Percentiles rank a stretch among this genome's conserved stretches.
Evolutionary conservation across 2,888 invertebrate species (phyloP).

Genomic region (Drosophila borealis): DNA sequence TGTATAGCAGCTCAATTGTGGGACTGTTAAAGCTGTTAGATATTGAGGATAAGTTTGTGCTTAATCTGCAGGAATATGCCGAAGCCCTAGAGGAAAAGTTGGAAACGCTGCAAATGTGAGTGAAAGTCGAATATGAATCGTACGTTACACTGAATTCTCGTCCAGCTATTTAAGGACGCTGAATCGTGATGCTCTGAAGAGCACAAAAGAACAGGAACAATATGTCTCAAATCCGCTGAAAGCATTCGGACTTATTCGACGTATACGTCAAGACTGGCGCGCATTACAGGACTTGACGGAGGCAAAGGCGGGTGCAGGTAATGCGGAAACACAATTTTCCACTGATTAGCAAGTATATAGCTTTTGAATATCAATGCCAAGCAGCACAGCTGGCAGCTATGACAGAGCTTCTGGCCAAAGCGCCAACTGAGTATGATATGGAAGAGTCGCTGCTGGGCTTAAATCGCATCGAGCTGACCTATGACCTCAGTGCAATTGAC

Average conservation of each 20-base stretch:
- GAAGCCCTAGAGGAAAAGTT: slow-evolving; percentile 43
- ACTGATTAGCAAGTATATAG: neutral
- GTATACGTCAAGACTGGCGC: slow-evolving; percentile 58
- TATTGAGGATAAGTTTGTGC: slow-evolving; percentile 46
- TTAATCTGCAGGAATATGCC: slow-evolving; percentile 24
- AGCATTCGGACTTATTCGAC: slow-evolving; percentile 49
- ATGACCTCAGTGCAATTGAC: slow-evolving; percentile 41
- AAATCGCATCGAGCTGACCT: slow-evolving; percentile 50
- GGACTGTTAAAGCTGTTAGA: slow-evolving; percentile 34
- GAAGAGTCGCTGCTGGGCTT: slow-evolving; percentile 27
- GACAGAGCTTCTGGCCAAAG: slow-evolving; percentile 18
- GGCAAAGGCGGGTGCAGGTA: slow-evolving; percentile 30
- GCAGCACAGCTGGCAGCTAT: slow-evolving; percentile 28
- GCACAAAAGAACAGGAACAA: slow-evolving; percentile 9
- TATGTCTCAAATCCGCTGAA: slow-evolving; percentile 54
- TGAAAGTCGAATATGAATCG: neutral
- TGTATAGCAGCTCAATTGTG: slow-evolving; percentile 39
- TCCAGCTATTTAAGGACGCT: slow-evolving; percentile 41
- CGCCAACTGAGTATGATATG: slow-evolving; percentile 37
- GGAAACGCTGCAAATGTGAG: slow-evolving; percentile 43
- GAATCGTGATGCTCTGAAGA: neutral
- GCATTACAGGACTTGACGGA: slow-evolving; percentile 26
- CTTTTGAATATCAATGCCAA: neutral
- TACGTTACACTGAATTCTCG: neutral
- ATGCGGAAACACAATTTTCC: neutral